Percentiles rank a stretch among this genome's conserved stretches.
These are phyloP conservation scores for Philantomba maxwellii DNA, from an alignment of 2,113 vertebrate species.

Conservation along the genomic window DNA sequence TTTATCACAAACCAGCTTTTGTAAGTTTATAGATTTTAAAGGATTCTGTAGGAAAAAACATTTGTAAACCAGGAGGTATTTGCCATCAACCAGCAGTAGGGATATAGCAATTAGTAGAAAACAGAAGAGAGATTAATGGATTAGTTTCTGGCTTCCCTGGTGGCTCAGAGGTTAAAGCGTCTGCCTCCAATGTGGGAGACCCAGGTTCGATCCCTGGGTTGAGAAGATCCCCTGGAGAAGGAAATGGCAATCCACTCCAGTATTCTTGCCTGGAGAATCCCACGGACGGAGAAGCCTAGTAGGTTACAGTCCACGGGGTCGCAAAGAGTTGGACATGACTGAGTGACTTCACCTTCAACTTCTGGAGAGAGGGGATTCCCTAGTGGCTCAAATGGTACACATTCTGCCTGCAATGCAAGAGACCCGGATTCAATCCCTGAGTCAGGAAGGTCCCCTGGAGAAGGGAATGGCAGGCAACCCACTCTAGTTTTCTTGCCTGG, in stretches of 20 bases:
- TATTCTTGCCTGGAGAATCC: neutral
- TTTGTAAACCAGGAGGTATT: neutral
- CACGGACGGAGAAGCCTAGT: neutral
- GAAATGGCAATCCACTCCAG: neutral
- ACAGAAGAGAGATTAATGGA: neutral
- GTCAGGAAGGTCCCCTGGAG: neutral
- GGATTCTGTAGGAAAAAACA: neutral
- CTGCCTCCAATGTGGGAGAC: neutral
- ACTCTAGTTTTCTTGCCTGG: neutral
- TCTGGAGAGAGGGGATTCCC: too few relatives aligned
- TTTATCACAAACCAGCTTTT: neutral
- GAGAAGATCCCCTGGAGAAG: neutral
- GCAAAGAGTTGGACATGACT: neutral
- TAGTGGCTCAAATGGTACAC: neutral
- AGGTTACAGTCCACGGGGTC: neutral
- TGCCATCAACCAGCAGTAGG: neutral
- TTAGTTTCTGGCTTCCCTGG: neutral
- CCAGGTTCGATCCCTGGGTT: neutral
- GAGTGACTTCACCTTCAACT: too few relatives aligned
- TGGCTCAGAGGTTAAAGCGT: neutral
- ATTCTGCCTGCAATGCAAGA: neutral
- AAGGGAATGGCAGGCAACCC: neutral
- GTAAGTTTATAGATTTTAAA: neutral
- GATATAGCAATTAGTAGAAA: neutral
- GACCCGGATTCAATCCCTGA: neutral